Conservation (phyloP, 1,140 invertebrate genomes). For the Luehdorfia chinensis region DNA sequence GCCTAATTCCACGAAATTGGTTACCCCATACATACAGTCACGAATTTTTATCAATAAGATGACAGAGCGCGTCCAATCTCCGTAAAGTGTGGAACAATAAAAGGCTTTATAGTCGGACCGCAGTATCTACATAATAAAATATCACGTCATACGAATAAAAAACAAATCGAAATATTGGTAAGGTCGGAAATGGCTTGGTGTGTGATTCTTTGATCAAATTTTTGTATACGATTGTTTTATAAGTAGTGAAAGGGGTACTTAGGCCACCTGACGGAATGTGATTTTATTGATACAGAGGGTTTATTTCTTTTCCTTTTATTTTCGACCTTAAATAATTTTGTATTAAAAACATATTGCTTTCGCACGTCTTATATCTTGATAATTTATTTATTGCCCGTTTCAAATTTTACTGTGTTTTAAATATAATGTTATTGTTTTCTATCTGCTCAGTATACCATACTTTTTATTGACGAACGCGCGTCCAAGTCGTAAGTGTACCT, state of each 20-base stretch:
- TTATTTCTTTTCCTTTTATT: slow-evolving; percentile 1
- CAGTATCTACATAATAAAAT: slow-evolving; percentile 18
- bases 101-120: slow-evolving; percentile 17
- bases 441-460: too few relatives aligned
- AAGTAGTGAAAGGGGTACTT: slow-evolving; percentile 6
- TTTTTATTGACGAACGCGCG: too few relatives aligned
- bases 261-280: slow-evolving; percentile 2
- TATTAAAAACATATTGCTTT: too few relatives aligned
- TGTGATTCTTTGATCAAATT: slow-evolving; percentile 11
- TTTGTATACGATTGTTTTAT: slow-evolving; percentile 18
- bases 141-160: slow-evolving; percentile 13
- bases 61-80: slow-evolving; percentile 16
- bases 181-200: slow-evolving; percentile 8
- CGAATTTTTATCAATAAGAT: slow-evolving; percentile 17
- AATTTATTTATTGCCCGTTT: too few relatives aligned
- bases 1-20: not conserved
- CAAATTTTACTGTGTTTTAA: too few relatives aligned
- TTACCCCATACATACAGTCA: slow-evolving; percentile 12
- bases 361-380: too few relatives aligned
- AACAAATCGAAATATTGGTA: slow-evolving; percentile 6
- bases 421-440: too few relatives aligned
- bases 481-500: too few relatives aligned
- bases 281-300: not conserved
- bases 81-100: slow-evolving; percentile 17
- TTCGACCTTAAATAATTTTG: too few relatives aligned